These are phyloP conservation scores for Rhorus exstirpatorius DNA, from an alignment of 2,888 invertebrate species.

Conservation along the genomic window DNA sequence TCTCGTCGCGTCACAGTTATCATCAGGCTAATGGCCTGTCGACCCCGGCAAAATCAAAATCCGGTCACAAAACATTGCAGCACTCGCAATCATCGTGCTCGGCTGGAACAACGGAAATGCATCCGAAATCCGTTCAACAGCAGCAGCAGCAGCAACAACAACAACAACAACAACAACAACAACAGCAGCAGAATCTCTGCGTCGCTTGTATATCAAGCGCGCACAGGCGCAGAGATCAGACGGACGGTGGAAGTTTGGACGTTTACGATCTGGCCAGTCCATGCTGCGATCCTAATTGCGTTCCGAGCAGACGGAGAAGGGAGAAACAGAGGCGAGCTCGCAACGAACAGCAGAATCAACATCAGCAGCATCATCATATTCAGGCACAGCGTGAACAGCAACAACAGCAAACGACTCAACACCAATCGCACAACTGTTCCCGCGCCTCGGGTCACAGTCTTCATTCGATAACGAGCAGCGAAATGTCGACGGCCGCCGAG, in stretches of 20 bases:
- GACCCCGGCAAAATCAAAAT: constrained; percentile 68
- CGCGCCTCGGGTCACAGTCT: constrained; percentile 88
- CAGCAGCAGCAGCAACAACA: constrained; percentile 72
- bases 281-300: constrained; percentile 95
- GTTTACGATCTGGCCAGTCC: constrained; percentile 95
- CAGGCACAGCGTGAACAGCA: constrained; percentile 73
- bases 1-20: constrained; percentile 83
- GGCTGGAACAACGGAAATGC: constrained; percentile 68
- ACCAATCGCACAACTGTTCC: constrained; percentile 79
- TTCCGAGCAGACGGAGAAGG: constrained; percentile 89
- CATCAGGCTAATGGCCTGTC: constrained; percentile 85
- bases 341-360: constrained; percentile 84
- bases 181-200: constrained; percentile 79
- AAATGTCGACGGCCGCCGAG: constrained; percentile 89
- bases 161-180: constrained; percentile 73
- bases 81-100: constrained; percentile 68
- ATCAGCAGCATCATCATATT: constrained; percentile 80
- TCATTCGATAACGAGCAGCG: constrained; percentile 94
- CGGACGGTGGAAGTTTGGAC: constrained; percentile 92
- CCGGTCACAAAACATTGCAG: constrained; percentile 60
- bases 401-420: constrained; percentile 67
- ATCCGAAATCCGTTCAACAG: constrained; percentile 66
- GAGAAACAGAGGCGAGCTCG: constrained; percentile 87
- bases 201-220: constrained; percentile 85
- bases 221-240: constrained; percentile 79